These are phyloP conservation scores for Apodemus agrarius DNA, from an alignment of 2,797 vertebrate genomes.

Conservation along the genomic window DNA sequence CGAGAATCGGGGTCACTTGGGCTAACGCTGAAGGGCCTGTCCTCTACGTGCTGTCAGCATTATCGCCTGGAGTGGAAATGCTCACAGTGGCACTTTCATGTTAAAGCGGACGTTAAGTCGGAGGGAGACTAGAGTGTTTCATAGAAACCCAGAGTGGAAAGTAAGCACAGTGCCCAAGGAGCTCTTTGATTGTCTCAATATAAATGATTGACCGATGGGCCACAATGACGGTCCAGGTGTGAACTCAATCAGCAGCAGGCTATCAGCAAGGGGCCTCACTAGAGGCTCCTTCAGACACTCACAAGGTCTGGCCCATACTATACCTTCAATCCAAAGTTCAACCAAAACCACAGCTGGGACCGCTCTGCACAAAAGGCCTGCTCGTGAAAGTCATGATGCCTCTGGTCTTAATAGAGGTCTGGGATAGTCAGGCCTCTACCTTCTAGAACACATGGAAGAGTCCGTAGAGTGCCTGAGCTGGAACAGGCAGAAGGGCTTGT, in stretches of 20 bases:
- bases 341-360: not conserved
- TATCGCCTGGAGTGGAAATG: constrained; percentile 33
- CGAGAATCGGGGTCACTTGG: not conserved
- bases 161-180: not conserved
- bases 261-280: not conserved
- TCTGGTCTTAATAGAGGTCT: not conserved
- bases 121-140: not conserved
- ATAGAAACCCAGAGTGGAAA: constrained; percentile 6
- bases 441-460: not conserved
- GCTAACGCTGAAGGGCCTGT: not conserved
- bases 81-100: not conserved
- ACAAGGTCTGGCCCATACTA: not conserved
- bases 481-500: not conserved
- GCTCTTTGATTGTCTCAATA: not conserved
- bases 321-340: not conserved
- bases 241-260: not conserved
- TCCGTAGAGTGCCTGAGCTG: not conserved
- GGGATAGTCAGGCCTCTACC: not conserved
- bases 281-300: not conserved
- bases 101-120: not conserved
- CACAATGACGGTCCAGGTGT: not conserved
- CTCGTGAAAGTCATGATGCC: not conserved
- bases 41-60: not conserved
- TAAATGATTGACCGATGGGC: not conserved
- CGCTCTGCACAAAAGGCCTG: not conserved